Evolutionary conservation across 2,113 vertebrate species (phyloP).

Genomic region (Nerophis ophidion): DNA sequence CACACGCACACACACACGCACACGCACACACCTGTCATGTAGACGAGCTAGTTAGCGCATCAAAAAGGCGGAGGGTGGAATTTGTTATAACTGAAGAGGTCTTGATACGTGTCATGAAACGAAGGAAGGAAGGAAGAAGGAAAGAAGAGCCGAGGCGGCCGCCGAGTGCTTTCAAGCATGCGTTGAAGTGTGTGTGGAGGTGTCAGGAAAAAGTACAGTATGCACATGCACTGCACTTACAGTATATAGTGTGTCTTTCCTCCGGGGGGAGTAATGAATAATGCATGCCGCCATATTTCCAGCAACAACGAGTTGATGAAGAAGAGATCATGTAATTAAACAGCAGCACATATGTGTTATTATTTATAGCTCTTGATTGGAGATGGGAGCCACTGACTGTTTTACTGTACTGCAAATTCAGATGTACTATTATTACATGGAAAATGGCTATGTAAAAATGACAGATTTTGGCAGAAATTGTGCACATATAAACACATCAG

Average conservation of each 20-base stretch:
- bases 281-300: slow-evolving; percentile 60
- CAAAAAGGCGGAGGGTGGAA: slow-evolving; percentile 52
- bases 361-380: neutral
- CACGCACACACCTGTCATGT: slow-evolving; percentile 15
- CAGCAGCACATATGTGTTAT: neutral
- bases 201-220: slow-evolving; percentile 3
- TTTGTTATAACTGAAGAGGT: slow-evolving; percentile 65
- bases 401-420: too few species aligned
- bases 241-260: slow-evolving; percentile 25
- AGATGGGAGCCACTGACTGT: too few species aligned
- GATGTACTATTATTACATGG: too few species aligned
- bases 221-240: slow-evolving; percentile 12
- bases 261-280: slow-evolving; percentile 57
- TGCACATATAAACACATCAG: too few species aligned
- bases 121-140: slow-evolving; percentile 30
- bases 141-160: slow-evolving; percentile 43
- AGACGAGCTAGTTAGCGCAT: slow-evolving; percentile 68
- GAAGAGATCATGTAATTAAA: slow-evolving; percentile 65
- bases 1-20: too few species aligned
- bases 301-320: slow-evolving; percentile 56
- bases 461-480: too few species aligned
- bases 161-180: slow-evolving; percentile 31
- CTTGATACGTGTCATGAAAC: slow-evolving; percentile 65
- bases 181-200: slow-evolving; percentile 16
- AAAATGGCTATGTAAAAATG: too few species aligned